These are phyloP conservation scores for Panonychus citri DNA, from an alignment of 1,140 invertebrate genomes.

Conservation along the genomic window DNA sequence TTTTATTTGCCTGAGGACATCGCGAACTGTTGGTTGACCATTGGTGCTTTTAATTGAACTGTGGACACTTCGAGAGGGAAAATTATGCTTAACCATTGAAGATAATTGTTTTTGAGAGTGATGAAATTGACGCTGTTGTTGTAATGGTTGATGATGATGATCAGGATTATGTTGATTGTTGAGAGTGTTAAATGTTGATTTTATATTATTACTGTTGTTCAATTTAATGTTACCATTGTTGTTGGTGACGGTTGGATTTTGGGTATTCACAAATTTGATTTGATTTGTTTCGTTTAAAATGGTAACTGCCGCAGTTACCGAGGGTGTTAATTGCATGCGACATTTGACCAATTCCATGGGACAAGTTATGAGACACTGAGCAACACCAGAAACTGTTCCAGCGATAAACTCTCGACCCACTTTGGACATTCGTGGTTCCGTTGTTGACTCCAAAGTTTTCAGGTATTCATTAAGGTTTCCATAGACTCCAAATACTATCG, in stretches of 20 bases:
- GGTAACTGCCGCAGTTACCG: conserved; percentile 26
- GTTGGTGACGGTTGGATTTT: too few species aligned
- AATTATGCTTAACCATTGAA: too few species aligned
- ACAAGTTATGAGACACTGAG: conserved; percentile 52
- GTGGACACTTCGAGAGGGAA: too few species aligned
- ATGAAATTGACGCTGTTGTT: neutral
- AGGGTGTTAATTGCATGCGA: conserved; percentile 35
- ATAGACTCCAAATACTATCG: conserved; percentile 55
- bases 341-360: conserved; percentile 74
- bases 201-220: too few species aligned
- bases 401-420: conserved; percentile 37
- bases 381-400: conserved; percentile 32
- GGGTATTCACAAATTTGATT: conserved; percentile 18
- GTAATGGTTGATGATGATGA: too few species aligned
- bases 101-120: too few species aligned
- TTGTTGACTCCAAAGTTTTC: neutral
- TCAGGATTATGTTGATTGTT: too few species aligned
- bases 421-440: conserved; percentile 23
- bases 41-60: too few species aligned
- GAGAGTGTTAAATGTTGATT: too few species aligned
- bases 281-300: conserved; percentile 39
- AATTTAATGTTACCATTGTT: too few species aligned
- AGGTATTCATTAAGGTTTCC: neutral
- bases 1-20: neutral
- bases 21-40: neutral